Percentiles rank a stretch among this genome's conserved stretches.
Conservation (phyloP, 2,113 vertebrate species). For the Scomber japonicus region DNA sequence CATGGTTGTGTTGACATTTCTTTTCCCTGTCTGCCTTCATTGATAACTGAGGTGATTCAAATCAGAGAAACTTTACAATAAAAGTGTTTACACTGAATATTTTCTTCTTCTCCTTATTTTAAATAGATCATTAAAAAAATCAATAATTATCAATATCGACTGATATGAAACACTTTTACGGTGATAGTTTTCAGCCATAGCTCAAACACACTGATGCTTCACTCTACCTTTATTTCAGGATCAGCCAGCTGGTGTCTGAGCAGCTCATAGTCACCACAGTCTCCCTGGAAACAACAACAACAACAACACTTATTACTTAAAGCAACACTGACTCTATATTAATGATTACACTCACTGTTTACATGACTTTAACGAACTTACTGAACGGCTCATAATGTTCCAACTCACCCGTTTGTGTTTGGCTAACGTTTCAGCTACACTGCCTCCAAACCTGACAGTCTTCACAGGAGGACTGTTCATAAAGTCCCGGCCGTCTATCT, state of each 20-base stretch:
- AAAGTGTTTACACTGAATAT: too few relatives aligned
- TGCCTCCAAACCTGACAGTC: slow-evolving; percentile 93
- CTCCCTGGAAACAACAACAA: slow-evolving; percentile 83
- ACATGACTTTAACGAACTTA: background rate
- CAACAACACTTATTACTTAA: background rate
- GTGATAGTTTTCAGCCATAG: too few relatives aligned
- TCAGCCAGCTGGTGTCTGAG: slow-evolving; percentile 93
- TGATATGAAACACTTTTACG: too few relatives aligned
- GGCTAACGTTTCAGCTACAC: slow-evolving; percentile 87
- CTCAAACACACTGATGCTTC: background rate
- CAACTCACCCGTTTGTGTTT: slow-evolving; percentile 89
- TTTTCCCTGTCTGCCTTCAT: too few relatives aligned
- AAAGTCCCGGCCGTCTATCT: slow-evolving; percentile 86
- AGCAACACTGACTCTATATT: background rate
- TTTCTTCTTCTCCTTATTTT: too few relatives aligned
- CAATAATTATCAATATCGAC: too few relatives aligned
- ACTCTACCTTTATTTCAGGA: slow-evolving; percentile 94
- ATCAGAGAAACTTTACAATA: too few relatives aligned
- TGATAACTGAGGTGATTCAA: too few relatives aligned
- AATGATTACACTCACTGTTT: background rate
- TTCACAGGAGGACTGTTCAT: slow-evolving; percentile 89
- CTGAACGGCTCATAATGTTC: background rate
- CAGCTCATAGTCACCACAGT: slow-evolving; percentile 91
- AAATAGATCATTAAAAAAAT: too few relatives aligned
- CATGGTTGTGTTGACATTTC: too few relatives aligned